Base-by-base conservation (phyloP, 1,140 invertebrate species). In the Caenorhabditis tropicalis region DNA sequence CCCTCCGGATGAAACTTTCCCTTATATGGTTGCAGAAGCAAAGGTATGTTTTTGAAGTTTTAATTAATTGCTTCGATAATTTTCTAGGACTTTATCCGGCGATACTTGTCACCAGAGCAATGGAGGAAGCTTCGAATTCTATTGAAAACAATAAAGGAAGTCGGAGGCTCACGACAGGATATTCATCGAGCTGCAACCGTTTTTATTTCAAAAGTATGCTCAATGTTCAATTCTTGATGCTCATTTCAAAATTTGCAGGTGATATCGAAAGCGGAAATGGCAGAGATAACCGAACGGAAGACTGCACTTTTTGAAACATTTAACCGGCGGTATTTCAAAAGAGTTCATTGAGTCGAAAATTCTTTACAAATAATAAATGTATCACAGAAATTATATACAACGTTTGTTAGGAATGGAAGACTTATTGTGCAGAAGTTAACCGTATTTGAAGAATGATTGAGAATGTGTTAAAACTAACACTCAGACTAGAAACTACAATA, bases 31-130 rank as follows among this genome's bases (percentile, higher is more conserved):
- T 6, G 6, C 36, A 7, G 65, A 74, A 31, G 65, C 65, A 21
- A 74, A 74, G n/a, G 65, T 74, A 0, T 46, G 36, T 43, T 1
- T 43, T 43, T 46, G n/a, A 1, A 10, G 1, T 9, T 24, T 46
- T 19, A 36, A 19, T 51, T 46, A 1, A 46, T 46, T 19, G n/a
- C 6, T 51, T n/a, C n/a, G n/a, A 19, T 51, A 19, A 51, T 27
- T 83, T 83, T 36, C 51, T n/a, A 79, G 83, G 79, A 79, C 19
- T 84, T 84, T 24, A 60, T 84, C 12, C 51, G 49, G 3, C n/a
- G 65, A 48, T 84, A 84, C 33, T 24, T 84, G 12, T 74, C 70
- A 2, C 48, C 51, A 12, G 58, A 84, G 9, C 60, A 84, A 33
- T 84, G 83, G 83, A 21, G 65, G 15, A 65, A 48, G n/a, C 53